Percentiles rank a stretch among this genome's conserved stretches.
Conservation (phyloP, 2,113 vertebrate genomes). For the Xenus cinereus region DNA sequence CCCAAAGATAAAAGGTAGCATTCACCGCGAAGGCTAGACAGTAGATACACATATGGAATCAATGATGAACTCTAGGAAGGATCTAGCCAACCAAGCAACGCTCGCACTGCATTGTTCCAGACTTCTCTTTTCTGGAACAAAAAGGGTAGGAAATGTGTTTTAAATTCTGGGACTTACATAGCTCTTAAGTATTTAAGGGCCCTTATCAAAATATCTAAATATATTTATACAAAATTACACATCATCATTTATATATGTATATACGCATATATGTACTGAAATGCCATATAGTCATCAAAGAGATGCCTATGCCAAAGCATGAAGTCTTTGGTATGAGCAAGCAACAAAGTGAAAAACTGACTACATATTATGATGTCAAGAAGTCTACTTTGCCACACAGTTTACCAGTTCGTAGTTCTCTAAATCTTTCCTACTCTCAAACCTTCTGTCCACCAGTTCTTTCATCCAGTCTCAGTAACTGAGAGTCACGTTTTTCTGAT, state of each 20-base stretch:
- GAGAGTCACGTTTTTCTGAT: not conserved
- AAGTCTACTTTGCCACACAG: not conserved
- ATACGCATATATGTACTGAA: accelerated
- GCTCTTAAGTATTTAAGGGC: not conserved
- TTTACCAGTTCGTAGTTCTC: not conserved
- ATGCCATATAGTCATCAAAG: not conserved
- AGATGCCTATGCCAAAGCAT: not conserved
- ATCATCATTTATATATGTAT: not conserved
- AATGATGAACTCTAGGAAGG: not conserved
- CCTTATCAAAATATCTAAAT: not conserved
- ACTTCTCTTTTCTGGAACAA: not conserved
- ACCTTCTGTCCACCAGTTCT: not conserved
- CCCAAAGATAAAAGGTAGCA: conserved; percentile 29
- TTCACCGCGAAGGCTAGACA: not conserved
- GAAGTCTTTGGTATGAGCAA: not conserved
- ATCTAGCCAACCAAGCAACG: not conserved
- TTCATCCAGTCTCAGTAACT: not conserved
- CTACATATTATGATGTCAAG: not conserved
- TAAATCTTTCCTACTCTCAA: not conserved
- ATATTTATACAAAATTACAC: not conserved
- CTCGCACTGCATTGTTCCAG: not conserved
- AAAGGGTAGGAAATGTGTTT: not conserved
- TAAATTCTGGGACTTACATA: not conserved
- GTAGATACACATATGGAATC: conserved; percentile 43
- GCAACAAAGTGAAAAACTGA: not conserved